Percentiles rank a stretch among this genome's conserved stretches.
Evolutionary conservation across 2,888 invertebrate species (phyloP).

Genomic region (Malthinus flaveolus): DNA sequence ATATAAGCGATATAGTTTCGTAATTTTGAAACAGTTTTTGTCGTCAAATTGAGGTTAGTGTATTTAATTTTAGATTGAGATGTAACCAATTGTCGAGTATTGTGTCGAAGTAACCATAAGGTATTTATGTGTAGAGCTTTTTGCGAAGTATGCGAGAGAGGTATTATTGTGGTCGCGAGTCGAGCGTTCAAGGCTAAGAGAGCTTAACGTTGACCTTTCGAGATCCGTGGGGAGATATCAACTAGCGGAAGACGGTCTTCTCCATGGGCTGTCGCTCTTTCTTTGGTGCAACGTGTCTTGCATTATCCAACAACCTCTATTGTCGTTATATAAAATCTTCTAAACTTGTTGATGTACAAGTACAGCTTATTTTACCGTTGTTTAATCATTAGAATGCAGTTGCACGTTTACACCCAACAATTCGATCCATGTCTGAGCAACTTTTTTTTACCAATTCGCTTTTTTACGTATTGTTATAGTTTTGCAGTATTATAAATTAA

Average conservation of each 20-base stretch:
- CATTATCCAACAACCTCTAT: slow-evolving; percentile 25
- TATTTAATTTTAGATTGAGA: too few species aligned
- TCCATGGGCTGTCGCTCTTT: slow-evolving; percentile 27
- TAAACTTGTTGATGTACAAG: slow-evolving; percentile 26
- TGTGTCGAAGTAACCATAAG: too few species aligned
- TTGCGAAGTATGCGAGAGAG: neutral
- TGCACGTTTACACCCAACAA: slow-evolving; percentile 14
- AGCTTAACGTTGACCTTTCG: slow-evolving; percentile 32
- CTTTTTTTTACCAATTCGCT: slow-evolving; percentile 13
- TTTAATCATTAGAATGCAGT: slow-evolving; percentile 27
- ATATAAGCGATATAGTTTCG: too few species aligned
- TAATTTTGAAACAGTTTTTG: too few species aligned
- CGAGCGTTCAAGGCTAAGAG: slow-evolving; percentile 30
- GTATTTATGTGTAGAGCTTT: too few species aligned
- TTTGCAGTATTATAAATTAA: too few species aligned
- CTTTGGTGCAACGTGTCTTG: slow-evolving; percentile 24
- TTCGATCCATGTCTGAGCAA: slow-evolving; percentile 20
- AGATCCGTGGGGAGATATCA: slow-evolving; percentile 32
- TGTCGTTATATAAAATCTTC: slow-evolving; percentile 25
- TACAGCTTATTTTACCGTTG: slow-evolving; percentile 29
- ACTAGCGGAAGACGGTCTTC: slow-evolving; percentile 33
- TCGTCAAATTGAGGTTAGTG: too few species aligned
- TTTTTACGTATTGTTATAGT: too few species aligned
- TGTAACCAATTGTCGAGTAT: too few species aligned
- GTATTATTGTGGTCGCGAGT: slow-evolving; percentile 26